These are phyloP conservation scores for Riparia riparia DNA, from an alignment of 2,113 vertebrate species.

Conservation along the genomic window DNA sequence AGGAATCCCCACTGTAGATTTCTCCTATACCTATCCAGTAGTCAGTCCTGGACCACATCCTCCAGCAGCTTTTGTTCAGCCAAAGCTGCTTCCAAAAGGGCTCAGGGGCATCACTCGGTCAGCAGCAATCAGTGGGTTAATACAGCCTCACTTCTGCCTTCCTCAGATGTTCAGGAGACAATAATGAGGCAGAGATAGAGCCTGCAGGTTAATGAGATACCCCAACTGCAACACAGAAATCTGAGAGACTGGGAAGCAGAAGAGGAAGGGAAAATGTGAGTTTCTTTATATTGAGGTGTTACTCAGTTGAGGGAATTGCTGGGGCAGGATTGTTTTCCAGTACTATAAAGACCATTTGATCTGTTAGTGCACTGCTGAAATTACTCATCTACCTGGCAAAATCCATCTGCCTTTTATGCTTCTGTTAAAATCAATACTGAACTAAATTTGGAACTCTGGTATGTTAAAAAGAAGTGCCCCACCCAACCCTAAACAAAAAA, in stretches of 20 bases:
- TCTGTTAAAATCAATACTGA: background rate
- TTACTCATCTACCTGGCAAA: conserved; percentile 3
- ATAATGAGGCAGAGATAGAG: conserved; percentile 25
- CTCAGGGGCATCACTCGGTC: background rate
- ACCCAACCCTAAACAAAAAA: background rate
- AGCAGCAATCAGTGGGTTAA: conserved; percentile 46
- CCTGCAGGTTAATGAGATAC: conserved; percentile 40
- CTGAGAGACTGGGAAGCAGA: background rate
- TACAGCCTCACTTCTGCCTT: background rate
- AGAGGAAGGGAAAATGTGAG: background rate
- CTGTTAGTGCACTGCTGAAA: background rate
- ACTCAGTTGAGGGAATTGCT: background rate
- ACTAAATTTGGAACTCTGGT: background rate
- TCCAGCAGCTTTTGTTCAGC: background rate
- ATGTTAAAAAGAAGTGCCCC: background rate
- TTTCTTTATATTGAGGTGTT: conserved; percentile 1
- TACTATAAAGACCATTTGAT: background rate
- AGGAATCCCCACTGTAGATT: background rate
- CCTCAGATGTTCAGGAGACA: conserved; percentile 10
- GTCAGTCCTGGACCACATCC: background rate
- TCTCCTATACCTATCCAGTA: background rate
- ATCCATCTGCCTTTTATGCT: background rate
- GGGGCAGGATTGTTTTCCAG: background rate
- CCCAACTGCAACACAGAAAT: conserved; percentile 18
- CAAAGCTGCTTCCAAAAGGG: background rate